Percentiles rank a stretch among this genome's conserved stretches.
phyloP scores from a whole-genome alignment of 2,888 invertebrate species.

The Ornithoptera alexandrae region DNA sequence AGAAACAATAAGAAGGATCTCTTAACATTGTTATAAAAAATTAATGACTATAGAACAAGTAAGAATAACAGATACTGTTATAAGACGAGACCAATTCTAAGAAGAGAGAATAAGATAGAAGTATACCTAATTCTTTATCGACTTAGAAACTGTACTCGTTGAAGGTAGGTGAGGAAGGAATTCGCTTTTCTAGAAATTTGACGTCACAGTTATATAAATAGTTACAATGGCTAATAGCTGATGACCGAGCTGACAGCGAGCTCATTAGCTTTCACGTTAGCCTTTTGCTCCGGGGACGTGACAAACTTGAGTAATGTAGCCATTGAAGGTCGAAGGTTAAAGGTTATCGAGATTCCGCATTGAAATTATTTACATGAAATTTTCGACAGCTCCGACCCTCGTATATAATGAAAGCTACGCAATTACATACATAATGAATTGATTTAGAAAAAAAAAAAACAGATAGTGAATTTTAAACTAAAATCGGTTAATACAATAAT shows the following conservation, averaged over 20 bases:
- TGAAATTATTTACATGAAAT: conserved; percentile 22
- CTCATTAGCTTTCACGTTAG: conserved; percentile 30
- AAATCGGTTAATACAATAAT: no score
- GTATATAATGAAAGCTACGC: not conserved
- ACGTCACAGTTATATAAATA: not conserved
- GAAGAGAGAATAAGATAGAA: no score
- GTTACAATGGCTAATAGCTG: conserved; percentile 18
- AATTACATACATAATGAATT: conserved; percentile 10
- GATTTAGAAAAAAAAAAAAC: not conserved
- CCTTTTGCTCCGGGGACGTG: conserved; percentile 26
- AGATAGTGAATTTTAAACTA: no score
- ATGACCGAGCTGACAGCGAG: conserved; percentile 10
- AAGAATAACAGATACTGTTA: no score
- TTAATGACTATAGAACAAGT: no score
- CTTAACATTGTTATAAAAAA: no score
- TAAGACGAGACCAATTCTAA: no score
- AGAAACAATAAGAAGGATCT: no score
- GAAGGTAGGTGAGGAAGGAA: no score
- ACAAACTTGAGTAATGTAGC: conserved; percentile 26
- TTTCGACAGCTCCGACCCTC: conserved; percentile 6
- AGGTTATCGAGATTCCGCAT: conserved; percentile 21
- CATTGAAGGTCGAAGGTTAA: conserved; percentile 19
- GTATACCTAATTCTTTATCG: no score
- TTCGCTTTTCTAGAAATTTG: no score
- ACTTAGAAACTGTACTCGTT: no score